Evolutionary conservation across 2,888 invertebrate genomes (phyloP).

Genomic region (Exephanes ischioxanthus): DNA sequence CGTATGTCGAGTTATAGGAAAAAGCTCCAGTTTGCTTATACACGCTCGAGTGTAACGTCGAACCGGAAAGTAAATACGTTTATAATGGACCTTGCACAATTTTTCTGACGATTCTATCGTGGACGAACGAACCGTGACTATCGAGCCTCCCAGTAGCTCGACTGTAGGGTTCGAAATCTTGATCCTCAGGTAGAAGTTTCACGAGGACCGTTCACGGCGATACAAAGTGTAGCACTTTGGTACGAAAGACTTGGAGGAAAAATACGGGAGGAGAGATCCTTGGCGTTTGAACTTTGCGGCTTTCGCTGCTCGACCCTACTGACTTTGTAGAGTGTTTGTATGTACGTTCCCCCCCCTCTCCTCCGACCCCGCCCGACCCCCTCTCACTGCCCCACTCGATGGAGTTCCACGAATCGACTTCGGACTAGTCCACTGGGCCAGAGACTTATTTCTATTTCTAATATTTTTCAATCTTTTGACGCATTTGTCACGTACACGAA

Average conservation of each 20-base stretch:
- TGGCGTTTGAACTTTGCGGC: constrained; percentile 14
- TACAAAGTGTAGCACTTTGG: background rate
- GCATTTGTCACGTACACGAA: background rate
- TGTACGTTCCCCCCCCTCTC: background rate
- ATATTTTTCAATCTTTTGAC: background rate
- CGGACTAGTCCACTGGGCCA: background rate
- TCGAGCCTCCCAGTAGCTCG: background rate
- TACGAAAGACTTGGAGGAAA: background rate
- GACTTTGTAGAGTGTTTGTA: background rate
- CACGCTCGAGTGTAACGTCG: background rate
- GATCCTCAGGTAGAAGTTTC: constrained; percentile 17
- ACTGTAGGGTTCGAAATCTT: constrained; percentile 8
- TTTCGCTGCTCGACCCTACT: constrained; percentile 4
- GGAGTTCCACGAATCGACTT: background rate
- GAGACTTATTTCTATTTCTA: background rate
- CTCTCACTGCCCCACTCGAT: background rate
- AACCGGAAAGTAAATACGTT: background rate
- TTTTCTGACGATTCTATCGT: constrained; percentile 19
- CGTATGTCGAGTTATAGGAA: background rate
- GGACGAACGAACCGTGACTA: constrained; percentile 4
- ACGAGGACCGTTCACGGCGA: constrained; percentile 15
- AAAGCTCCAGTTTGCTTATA: background rate
- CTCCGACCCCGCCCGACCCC: background rate
- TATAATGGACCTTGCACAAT: background rate
- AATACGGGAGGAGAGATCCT: background rate